phyloP scores from a whole-genome alignment of 1,140 invertebrate genomes.

The Gonatopus flavifemur region DNA sequence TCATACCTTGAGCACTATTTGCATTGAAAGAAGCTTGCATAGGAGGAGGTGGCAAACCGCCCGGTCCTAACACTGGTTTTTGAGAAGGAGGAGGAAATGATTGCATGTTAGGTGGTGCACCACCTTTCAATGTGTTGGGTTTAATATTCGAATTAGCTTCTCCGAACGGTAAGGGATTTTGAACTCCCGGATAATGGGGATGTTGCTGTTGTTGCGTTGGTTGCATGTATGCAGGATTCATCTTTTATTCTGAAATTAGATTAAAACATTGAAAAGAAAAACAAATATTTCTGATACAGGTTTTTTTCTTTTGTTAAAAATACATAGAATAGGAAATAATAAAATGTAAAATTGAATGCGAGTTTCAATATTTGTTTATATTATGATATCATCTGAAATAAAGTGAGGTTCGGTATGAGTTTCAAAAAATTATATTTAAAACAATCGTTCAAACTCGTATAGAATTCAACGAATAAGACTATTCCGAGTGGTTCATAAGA shows the following conservation, averaged over 20 bases:
- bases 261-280: neutral
- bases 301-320: too few relatives aligned
- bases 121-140: slow-evolving; percentile 18
- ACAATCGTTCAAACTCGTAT: too few relatives aligned
- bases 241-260: slow-evolving; percentile 22
- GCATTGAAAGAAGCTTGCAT: slow-evolving; percentile 30
- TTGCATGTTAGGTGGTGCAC: slow-evolving; percentile 16
- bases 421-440: too few relatives aligned
- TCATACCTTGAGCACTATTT: slow-evolving; percentile 25
- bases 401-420: too few relatives aligned
- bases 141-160: slow-evolving; percentile 36
- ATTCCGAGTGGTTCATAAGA: too few relatives aligned
- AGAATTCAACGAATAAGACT: too few relatives aligned
- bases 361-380: too few relatives aligned
- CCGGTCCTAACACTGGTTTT: slow-evolving; percentile 23
- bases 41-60: slow-evolving; percentile 6
- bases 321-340: too few relatives aligned
- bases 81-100: slow-evolving; percentile 24
- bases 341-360: too few relatives aligned
- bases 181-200: slow-evolving; percentile 26
- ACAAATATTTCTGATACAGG: too few relatives aligned
- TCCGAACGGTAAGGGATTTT: slow-evolving; percentile 23
- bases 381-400: too few relatives aligned
- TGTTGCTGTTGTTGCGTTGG: slow-evolving; percentile 33
- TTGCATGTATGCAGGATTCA: slow-evolving; percentile 47